Evolutionary conservation across 2,113 vertebrate genomes (phyloP), one percentile per base, ranked within the genome.

Genomic region (Thoracochromis brauschi): DNA sequence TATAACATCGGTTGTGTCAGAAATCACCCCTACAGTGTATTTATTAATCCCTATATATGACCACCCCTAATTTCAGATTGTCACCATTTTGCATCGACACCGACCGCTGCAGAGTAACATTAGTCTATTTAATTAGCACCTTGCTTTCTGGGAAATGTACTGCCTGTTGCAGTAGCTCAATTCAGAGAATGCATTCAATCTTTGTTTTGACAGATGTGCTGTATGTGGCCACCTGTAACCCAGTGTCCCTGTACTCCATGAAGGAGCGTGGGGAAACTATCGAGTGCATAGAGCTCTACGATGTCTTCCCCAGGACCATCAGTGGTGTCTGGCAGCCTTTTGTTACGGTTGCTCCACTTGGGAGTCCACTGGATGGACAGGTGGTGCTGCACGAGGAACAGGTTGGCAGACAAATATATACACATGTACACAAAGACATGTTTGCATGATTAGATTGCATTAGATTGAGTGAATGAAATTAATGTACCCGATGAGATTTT

Each of bases 371-470:
- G 38, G 97, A 95, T 19, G 97, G 97, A 82, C 98, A 99, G 95
- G 96, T 99, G 94, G 95, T 99, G 92, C 96, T 99, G 55, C 99
- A 99, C 12, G 99, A 99, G 92, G 97, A 98, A 58, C 97, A 99
- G 98, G 99, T 99, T 93, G 42, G 88, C 33, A 53, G 24, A 57
- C 29, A 26, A n/a, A 73, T 8, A 47, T 5, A 26, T 57, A 8
- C 10, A 38, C 21, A 51, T 12, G 14, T 31, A 57, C 58, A 53
- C 53, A 54, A 16, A 54, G 7, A 73, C n/a, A 57, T n/a, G 16
- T 45, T 49, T 33, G 10, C 51, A 6, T 19, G 42, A 31, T 47
- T 9, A 38, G 33, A 40, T 57, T 53, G n/a, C 7, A 21, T 63
- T 24, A 47, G 26, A 75, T 38, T 45, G n/a, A 31, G 5, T 13